phyloP scores from a whole-genome alignment of 1,140 invertebrate species.

The Hylaeus anthracinus region DNA sequence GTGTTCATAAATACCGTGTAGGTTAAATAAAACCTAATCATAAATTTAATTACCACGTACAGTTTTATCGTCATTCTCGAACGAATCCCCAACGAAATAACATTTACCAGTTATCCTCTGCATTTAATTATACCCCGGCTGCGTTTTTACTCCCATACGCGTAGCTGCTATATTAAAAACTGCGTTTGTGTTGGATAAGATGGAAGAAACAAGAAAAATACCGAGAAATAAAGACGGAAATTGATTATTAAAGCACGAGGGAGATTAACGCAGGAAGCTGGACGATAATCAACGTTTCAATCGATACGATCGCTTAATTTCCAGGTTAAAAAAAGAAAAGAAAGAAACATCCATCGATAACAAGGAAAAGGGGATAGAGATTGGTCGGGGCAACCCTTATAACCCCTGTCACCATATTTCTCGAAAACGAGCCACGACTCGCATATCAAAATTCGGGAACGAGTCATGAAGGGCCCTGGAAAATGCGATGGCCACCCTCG shows the following conservation, averaged over 20 bases:
- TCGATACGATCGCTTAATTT: background rate
- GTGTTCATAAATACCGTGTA: too few species aligned
- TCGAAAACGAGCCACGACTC: constrained; percentile 44
- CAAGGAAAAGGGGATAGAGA: background rate
- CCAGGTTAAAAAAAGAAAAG: background rate
- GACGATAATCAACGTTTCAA: too few species aligned
- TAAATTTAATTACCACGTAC: too few species aligned
- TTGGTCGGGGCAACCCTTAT: constrained; percentile 20
- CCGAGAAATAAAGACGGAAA: background rate
- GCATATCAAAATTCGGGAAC: constrained; percentile 45
- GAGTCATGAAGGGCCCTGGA: constrained; percentile 45
- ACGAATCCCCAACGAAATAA: too few species aligned
- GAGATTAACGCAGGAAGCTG: background rate
- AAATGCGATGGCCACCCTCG: constrained; percentile 33
- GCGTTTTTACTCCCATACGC: too few species aligned
- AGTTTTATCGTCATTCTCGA: too few species aligned
- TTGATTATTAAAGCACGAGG: background rate
- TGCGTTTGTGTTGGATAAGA: background rate
- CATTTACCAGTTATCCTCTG: too few species aligned
- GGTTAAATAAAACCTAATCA: too few species aligned
- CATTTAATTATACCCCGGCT: too few species aligned
- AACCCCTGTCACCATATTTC: constrained; percentile 59
- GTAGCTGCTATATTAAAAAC: too few species aligned
- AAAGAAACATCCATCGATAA: constrained; percentile 21
- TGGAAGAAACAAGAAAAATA: too few species aligned